Evolutionary conservation across 2,113 vertebrate genomes (phyloP), one percentile per base, ranked within the genome.

Genomic region (Equus quagga): DNA sequence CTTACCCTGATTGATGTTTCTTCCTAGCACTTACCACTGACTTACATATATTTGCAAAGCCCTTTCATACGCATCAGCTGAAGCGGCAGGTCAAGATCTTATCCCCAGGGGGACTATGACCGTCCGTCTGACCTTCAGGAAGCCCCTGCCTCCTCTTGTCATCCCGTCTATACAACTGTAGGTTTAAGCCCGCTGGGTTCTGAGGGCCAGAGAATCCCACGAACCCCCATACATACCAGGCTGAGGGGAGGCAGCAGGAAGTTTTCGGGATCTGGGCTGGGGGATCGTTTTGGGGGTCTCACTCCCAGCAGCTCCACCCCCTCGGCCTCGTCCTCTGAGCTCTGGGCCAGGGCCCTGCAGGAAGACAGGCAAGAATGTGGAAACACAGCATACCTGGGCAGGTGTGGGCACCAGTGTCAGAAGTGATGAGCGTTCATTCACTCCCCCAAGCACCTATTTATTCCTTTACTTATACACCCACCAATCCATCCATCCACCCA

Each of bases 211-310:
- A 76, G 49, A 54, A 28, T 60, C 70, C 75, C 92, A 79, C 0
- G 2, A 49, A 33, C 31, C 24, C 19, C 84, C 17, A 60, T 12
- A 97, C 96, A 0, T 97, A 98, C 98, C 98, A 98, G 97, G 95
- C 95, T 98, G 69, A 98, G 94, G 5, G 98, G 97, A 65, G 98
- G 97, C 94, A 98, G 82, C 92, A 98, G 94, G 49, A 98, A 96
- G 60, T 64, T 82, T 26, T 97, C 96, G 0, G 97, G 75, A 58
- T 96, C 97, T 6, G 91, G 89, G 78, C 76, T 94, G 12, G 97
- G 94, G n/a, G 92, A 17, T 6, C 98, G 88, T 76, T 98, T 98
- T 3, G 98, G 90, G 41, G 98, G 96, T 49, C 84, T 96, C 17
- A 82, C 70, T 36, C 98, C 98, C 92, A 98, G 97, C 9, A 96